These are phyloP conservation scores for Drosophila ezoana DNA, from an alignment of 2,888 invertebrate genomes.

Conservation along the genomic window DNA sequence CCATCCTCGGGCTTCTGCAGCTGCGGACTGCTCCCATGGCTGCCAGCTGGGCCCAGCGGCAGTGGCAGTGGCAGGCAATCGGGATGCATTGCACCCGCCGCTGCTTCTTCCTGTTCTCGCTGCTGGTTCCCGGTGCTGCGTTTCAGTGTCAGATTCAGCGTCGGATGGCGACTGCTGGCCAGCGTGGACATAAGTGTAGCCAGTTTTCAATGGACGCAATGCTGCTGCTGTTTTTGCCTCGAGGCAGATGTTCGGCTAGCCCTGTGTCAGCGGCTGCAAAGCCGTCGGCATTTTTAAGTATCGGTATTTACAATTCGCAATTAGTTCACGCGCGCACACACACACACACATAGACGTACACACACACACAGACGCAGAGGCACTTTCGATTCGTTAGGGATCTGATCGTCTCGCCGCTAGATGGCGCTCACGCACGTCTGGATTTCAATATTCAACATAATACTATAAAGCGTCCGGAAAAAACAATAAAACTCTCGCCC, in stretches of 20 bases:
- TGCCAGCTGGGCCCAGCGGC: constrained; percentile 63
- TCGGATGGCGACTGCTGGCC: constrained; percentile 72
- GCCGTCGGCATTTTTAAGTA: constrained; percentile 56
- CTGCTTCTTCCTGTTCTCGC: constrained; percentile 8
- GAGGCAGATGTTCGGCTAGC: constrained; percentile 10
- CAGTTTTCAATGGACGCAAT: constrained; percentile 24
- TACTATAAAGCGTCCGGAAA: constrained; percentile 34
- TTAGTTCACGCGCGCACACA: constrained; percentile 31
- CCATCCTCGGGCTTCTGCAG: constrained; percentile 55
- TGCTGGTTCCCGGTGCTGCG: constrained; percentile 28
- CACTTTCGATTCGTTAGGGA: constrained; percentile 18
- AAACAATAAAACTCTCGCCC: constrained; percentile 62
- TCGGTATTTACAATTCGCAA: constrained; percentile 32
- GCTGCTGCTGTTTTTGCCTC: constrained; percentile 1
- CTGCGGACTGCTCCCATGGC: constrained; percentile 82
- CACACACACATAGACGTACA: constrained; percentile 13
- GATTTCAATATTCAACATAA: constrained; percentile 40
- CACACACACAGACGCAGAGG: constrained; percentile 10
- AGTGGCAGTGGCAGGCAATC: constrained; percentile 82
- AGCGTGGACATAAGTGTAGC: constrained; percentile 75
- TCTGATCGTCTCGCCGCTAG: constrained; percentile 35
- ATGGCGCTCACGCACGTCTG: constrained; percentile 42
- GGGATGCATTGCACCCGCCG: constrained; percentile 80
- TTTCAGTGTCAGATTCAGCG: constrained; percentile 64
- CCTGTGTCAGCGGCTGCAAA: constrained; percentile 17